Base-by-base conservation (phyloP, 2,888 invertebrate species). In the Phortica magna region DNA sequence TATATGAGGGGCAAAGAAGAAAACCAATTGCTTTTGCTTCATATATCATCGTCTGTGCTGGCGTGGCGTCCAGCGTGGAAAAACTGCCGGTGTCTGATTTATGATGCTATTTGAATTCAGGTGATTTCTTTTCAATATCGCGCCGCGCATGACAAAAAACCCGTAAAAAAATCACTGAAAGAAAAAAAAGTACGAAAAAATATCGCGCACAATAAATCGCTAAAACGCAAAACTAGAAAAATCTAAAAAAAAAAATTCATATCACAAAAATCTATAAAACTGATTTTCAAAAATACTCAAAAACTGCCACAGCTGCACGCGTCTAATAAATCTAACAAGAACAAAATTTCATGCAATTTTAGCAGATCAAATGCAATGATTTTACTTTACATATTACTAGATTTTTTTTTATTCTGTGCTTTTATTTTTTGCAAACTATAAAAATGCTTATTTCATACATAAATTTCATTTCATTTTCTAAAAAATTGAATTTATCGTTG, bases 21-120 rank as follows among this genome's bases (percentile, higher is more conserved):
- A 48, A 14, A 61, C 9, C 48, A 43, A 48, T 68, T 67, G 67
- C 68, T 39, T 68, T 71, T 31, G 61, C 61, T 42, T 71, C 70
- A 71, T 71, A 71, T 71, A 71, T 71, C 70, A 71, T 71, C 55
- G 48, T 71, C 70, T 53, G 6, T 19, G n/a, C n/a, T 48, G 43
- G 22, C 19, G 19, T 22, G 48, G 22, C 68, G 68, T 70, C 68
- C 68, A 70, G 68, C 48, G 41, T 55, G 55, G 43, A 17, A 71
- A 67, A 71, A 71, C 88, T 88, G 88, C 87, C 88, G 84, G 84
- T 88, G 81, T 85, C 88, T 88, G 88, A 88, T 88, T 88, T 88
- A 88, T 88, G 88, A 85, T 85, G 87, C 88, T 88, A 88, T 88
- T 88, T 88, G 86, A 88, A 88, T 88, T 84, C 86, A 88, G 86